phyloP scores from a whole-genome alignment of 2,888 invertebrate species.

The Eledona agricola region DNA sequence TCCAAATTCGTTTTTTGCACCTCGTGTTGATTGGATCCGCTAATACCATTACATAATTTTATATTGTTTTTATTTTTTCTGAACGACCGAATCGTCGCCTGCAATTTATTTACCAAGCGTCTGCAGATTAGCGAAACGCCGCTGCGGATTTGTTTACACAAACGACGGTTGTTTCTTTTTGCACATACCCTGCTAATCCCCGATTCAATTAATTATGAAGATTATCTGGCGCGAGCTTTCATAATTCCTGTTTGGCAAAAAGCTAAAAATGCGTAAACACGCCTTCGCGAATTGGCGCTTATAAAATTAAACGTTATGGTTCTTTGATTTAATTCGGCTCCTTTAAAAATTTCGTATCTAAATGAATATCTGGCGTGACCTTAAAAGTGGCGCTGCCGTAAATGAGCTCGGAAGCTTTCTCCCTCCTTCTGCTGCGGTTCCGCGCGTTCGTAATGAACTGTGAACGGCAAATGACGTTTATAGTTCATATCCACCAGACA shows the following conservation, averaged over 20 bases:
- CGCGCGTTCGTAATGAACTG: slow-evolving; percentile 51
- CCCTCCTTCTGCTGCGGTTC: slow-evolving; percentile 41
- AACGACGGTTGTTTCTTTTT: slow-evolving; percentile 21
- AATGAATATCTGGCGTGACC: slow-evolving; percentile 53
- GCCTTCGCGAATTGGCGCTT: slow-evolving; percentile 38
- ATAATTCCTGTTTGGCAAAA: slow-evolving; percentile 31
- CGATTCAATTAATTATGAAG: slow-evolving; percentile 37
- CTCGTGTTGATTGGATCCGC: too few relatives aligned
- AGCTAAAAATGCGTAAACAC: slow-evolving; percentile 40
- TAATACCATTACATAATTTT: too few relatives aligned
- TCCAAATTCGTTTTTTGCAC: too few relatives aligned
- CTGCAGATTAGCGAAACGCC: too few relatives aligned
- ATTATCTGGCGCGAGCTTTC: slow-evolving; percentile 33
- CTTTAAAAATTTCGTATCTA: slow-evolving; percentile 47
- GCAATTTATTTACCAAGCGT: too few relatives aligned
- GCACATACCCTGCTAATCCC: slow-evolving; percentile 10
- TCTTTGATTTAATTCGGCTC: slow-evolving; percentile 42
- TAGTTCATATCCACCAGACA: slow-evolving; percentile 46
- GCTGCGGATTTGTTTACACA: too few relatives aligned
- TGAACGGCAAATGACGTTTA: slow-evolving; percentile 53
- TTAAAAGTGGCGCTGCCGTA: slow-evolving; percentile 46
- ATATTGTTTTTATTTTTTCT: too few relatives aligned
- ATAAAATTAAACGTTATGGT: slow-evolving; percentile 43
- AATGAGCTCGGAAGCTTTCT: slow-evolving; percentile 43
- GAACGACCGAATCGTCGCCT: too few relatives aligned